These are phyloP conservation scores for Caenorhabditis wallacei DNA, from an alignment of 2,888 invertebrate genomes.

Conservation along the genomic window DNA sequence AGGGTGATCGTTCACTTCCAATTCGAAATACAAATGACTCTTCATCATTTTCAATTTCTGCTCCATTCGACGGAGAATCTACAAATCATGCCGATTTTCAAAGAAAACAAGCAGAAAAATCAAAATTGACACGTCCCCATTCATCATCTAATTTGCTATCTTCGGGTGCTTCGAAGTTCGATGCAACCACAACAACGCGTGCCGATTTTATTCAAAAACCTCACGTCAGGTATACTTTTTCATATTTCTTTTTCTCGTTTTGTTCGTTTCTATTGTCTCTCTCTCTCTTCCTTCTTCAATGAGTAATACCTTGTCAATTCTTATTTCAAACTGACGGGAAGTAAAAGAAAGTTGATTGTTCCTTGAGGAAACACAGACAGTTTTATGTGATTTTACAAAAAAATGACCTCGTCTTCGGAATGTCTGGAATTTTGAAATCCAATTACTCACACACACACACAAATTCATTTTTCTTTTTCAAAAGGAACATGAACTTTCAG, in stretches of 20 bases:
- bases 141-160: conserved; percentile 38
- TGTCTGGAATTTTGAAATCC: conserved; percentile 17
- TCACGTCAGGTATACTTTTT: conserved; percentile 35
- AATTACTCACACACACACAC: too few relatives aligned
- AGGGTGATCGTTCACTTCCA: conserved; percentile 50
- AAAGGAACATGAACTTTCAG: too few relatives aligned
- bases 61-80: conserved; percentile 42
- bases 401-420: neutral
- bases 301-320: conserved; percentile 32
- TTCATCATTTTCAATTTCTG: conserved; percentile 4
- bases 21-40: conserved; percentile 46
- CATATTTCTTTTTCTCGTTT: conserved; percentile 2
- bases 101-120: conserved; percentile 44
- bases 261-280: neutral
- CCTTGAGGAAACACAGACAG: conserved; percentile 13
- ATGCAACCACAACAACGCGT: conserved; percentile 26
- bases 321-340: conserved; percentile 17
- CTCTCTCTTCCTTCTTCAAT: conserved; percentile 28
- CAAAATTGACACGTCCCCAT: conserved; percentile 36
- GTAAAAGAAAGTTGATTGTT: conserved; percentile 24
- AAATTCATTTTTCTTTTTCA: too few relatives aligned
- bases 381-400: conserved; percentile 15
- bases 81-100: conserved; percentile 58
- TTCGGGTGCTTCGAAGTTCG: conserved; percentile 35
- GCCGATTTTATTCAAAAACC: conserved; percentile 56